A percentile compares a stretch with the other conserved stretches of the same genome.
Evolutionary conservation across 1,140 invertebrate species (phyloP).

Genomic region (Caenorhabditis latens): DNA sequence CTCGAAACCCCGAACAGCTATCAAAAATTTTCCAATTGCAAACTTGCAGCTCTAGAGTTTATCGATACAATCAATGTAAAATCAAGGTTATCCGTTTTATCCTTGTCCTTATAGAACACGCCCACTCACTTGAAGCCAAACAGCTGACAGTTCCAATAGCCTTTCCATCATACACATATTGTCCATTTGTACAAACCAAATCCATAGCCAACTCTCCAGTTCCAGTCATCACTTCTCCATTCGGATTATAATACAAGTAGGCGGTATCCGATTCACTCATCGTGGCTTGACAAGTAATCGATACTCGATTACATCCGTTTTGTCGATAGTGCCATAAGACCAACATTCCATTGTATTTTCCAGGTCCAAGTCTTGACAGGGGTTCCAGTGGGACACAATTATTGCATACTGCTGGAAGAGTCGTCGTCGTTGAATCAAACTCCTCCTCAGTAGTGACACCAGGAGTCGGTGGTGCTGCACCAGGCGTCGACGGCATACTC

Average conservation of each 20-base stretch:
- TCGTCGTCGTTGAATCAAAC: not conserved
- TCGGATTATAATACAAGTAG: slow-evolving; percentile 30
- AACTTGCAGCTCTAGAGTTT: no score
- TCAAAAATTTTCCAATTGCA: no score
- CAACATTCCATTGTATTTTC: slow-evolving; percentile 42
- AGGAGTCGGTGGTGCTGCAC: not conserved
- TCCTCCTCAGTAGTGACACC: not conserved
- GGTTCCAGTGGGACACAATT: slow-evolving; percentile 23
- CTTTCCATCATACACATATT: slow-evolving; percentile 21
- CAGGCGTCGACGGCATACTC: not conserved
- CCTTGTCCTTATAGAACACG: no score
- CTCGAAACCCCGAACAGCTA: no score
- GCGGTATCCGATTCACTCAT: not conserved
- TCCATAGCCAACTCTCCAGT: slow-evolving; percentile 20
- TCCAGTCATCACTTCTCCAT: slow-evolving; percentile 21
- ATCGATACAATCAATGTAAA: no score
- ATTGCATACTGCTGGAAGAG: slow-evolving; percentile 16
- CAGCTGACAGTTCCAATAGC: slow-evolving; percentile 12
- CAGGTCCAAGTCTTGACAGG: not conserved
- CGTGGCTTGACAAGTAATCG: slow-evolving; percentile 37
- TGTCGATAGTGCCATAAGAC: slow-evolving; percentile 30
- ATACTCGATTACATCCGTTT: slow-evolving; percentile 32
- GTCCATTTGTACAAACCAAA: slow-evolving; percentile 25
- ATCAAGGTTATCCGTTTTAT: no score
- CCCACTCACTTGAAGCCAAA: not conserved